Base-by-base conservation (phyloP, 2,888 invertebrate genomes). In the Andricus quercusramuli region DNA sequence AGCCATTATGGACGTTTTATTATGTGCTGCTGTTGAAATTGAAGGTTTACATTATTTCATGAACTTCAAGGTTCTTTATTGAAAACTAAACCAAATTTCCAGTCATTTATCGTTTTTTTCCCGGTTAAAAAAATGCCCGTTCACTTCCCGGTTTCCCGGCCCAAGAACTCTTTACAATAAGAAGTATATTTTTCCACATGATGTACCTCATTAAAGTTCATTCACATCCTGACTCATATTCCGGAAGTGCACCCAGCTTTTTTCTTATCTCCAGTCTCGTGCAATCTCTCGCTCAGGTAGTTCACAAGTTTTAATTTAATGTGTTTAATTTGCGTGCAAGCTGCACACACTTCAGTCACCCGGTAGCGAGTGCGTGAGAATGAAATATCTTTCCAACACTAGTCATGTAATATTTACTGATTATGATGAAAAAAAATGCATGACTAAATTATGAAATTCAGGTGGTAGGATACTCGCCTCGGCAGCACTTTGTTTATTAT, bases 341-440 rank as follows among this genome's bases (percentile, higher is more conserved):
- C 25, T 70, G 70, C 25, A 70, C 20, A 51, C 17, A 47, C 29
- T 68, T 5, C 2, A 20, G 15, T 6, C 17, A 17, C 25, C 51
- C 13, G 15, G 47, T 25, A 44, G 22, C 20, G 8, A 25, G 70
- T 70, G 70, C 70, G 70, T 70, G 70, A 70, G 29, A 70, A 51
- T 29, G 3, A 32, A 70, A 70, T 51, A 20, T 29, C 70, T 51
- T 51, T 70, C 8, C 68, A 70, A 20, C 17, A 70, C 25, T 29
- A 51, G 70, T 70, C 70, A 70, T 51, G 70, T 51, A 51, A 70
- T 70, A 70, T 70, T 70, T 51, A 70, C 51, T 51, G 47, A 51
- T 32, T 29, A 51, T 47, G 29, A 47, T 44, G 3, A 44, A 44
- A 44, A 44, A 44, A 44, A 47, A 29, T 17, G 37, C 9, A 37